These are phyloP conservation scores for Motacilla tschutschensis DNA, from an alignment of 2,113 vertebrate genomes.

Conservation along the genomic window DNA sequence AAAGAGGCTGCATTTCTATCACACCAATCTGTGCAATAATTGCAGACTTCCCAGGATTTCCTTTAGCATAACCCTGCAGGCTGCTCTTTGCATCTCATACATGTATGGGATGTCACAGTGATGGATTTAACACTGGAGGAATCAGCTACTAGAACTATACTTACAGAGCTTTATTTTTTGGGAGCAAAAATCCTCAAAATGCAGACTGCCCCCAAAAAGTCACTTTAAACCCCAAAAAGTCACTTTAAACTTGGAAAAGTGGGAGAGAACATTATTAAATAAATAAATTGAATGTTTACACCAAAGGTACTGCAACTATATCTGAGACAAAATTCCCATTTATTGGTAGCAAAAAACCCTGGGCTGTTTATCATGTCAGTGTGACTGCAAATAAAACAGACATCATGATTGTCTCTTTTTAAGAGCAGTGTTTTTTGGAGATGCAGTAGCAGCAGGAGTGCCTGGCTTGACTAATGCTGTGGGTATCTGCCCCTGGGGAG, in stretches of 20 bases:
- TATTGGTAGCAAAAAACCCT: neutral
- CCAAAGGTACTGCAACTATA: neutral
- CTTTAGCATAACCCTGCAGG: neutral
- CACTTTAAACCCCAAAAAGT: neutral
- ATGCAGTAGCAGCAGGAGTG: constrained; percentile 34
- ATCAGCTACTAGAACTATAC: neutral
- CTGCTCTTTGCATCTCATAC: neutral
- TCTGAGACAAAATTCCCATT: neutral
- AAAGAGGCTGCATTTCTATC: constrained; percentile 5
- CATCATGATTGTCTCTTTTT: neutral
- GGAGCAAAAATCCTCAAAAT: neutral
- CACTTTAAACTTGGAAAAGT: neutral
- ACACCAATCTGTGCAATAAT: neutral
- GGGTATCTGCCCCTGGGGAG: constrained; percentile 53
- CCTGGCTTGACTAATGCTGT: constrained; percentile 50
- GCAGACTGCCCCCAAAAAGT: neutral
- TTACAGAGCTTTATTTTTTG: neutral
- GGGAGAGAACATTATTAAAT: neutral
- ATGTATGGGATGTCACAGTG: neutral
- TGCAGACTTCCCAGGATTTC: neutral
- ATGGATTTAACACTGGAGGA: neutral
- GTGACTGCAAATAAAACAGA: constrained; percentile 5
- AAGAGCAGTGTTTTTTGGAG: constrained; percentile 34
- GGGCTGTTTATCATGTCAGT: neutral
- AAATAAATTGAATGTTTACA: neutral